phyloP scores from a whole-genome alignment of 2,113 vertebrate genomes.

The Coturnix japonica region DNA sequence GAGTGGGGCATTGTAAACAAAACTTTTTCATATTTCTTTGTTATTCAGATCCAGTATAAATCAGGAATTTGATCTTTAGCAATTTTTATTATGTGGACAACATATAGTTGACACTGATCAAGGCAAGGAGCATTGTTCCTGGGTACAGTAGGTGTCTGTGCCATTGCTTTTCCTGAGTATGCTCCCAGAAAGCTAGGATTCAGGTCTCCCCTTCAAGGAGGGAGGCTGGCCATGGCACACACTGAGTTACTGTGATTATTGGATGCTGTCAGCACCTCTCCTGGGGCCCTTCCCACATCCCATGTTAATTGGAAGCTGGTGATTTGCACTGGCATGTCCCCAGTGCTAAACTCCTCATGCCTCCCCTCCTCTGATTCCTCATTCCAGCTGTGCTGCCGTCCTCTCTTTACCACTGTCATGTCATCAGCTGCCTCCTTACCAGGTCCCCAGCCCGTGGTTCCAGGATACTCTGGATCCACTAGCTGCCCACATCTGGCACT shows the following conservation, averaged over 20 bases:
- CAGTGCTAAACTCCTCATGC: not conserved
- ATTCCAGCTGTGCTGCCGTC: not conserved
- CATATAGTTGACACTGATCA: fast-evolving
- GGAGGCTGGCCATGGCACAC: not conserved
- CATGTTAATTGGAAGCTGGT: not conserved
- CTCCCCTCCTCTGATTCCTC: not conserved
- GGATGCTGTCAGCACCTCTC: not conserved
- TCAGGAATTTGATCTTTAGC: not conserved
- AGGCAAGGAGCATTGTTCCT: not conserved
- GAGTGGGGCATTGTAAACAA: not conserved
- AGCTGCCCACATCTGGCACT: not conserved
- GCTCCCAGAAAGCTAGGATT: conserved; percentile 5
- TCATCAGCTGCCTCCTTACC: not conserved
- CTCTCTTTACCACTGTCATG: not conserved
- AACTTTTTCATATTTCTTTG: not conserved
- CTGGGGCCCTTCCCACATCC: not conserved
- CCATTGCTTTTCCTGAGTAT: not conserved
- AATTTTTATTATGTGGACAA: not conserved
- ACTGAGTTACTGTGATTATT: not conserved
- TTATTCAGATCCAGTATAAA: not conserved
- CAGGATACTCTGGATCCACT: not conserved
- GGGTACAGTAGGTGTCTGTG: not conserved
- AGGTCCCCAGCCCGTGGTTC: fast-evolving
- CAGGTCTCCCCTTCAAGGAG: not conserved
- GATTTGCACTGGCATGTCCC: not conserved